Evolutionary conservation across 2,113 vertebrate genomes (phyloP).

Genomic region (Callionymus lyra): DNA sequence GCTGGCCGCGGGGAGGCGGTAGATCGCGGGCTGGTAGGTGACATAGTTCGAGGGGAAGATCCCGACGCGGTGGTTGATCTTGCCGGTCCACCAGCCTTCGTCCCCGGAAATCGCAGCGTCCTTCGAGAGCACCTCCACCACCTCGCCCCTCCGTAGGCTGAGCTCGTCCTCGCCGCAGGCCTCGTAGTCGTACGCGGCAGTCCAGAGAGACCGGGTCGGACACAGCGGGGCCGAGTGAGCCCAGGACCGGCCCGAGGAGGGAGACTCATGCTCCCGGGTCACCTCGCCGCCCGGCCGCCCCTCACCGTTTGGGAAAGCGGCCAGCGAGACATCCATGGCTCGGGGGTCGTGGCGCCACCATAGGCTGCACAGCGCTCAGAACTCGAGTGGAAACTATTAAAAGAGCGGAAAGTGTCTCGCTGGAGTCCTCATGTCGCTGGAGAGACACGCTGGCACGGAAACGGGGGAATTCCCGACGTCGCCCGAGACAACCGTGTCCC

Average conservation of each 20-base stretch:
- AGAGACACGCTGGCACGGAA: constrained; percentile 1
- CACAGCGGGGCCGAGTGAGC: constrained; percentile 69
- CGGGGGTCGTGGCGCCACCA: constrained; percentile 64
- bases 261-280: constrained; percentile 52
- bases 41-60: constrained; percentile 84
- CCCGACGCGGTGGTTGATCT: constrained; percentile 77
- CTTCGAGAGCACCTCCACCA: constrained; percentile 81
- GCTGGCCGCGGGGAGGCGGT: constrained; percentile 46
- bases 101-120: constrained; percentile 80
- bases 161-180: constrained; percentile 82
- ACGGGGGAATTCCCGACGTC: constrained; percentile 6
- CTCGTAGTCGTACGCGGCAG: constrained; percentile 80
- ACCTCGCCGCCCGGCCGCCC: constrained; percentile 55
- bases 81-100: constrained; percentile 85
- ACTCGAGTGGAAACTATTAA: constrained; percentile 43
- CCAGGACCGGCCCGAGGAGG: constrained; percentile 58
- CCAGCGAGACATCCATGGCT: constrained; percentile 74
- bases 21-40: constrained; percentile 65
- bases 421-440: constrained; percentile 23
- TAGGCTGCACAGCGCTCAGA: constrained; percentile 54
- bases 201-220: constrained; percentile 70
- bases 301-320: constrained; percentile 75
- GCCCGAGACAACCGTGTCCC: constrained; percentile 31
- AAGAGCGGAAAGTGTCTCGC: constrained; percentile 12
- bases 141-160: constrained; percentile 75